These are phyloP conservation scores for Malthinus seriepunctatus DNA, from an alignment of 2,888 invertebrate species.

Conservation along the genomic window DNA sequence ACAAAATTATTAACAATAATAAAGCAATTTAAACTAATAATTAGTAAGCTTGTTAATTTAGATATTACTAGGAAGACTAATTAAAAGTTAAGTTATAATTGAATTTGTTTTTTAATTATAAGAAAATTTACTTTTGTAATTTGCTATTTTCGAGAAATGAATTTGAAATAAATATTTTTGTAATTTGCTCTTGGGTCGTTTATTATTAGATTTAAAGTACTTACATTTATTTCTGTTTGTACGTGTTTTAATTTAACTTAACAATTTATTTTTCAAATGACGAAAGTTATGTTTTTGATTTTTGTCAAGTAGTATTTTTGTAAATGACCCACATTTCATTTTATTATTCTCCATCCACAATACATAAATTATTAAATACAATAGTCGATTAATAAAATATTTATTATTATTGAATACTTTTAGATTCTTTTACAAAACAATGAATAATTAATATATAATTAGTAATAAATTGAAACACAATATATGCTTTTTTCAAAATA, in stretches of 20 bases:
- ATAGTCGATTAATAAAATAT: conserved; percentile 19
- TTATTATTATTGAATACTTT: conserved; percentile 23
- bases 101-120: conserved; percentile 22
- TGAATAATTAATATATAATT: conserved; percentile 29
- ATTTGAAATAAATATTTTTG: conserved; percentile 15
- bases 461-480: conserved; percentile 15
- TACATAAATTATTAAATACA: conserved; percentile 18
- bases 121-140: conserved; percentile 23
- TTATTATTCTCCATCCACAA: conserved; percentile 10
- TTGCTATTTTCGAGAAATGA: conserved; percentile 17
- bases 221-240: no score
- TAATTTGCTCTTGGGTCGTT: conserved; percentile 3
- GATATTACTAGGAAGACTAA: conserved; percentile 24
- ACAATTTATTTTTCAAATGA: conserved; percentile 1
- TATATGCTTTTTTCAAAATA: conserved; percentile 2
- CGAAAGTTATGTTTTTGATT: neutral
- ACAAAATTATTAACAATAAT: conserved; percentile 16
- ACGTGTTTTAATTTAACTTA: neutral
- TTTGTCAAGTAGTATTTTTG: conserved; percentile 4
- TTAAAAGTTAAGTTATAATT: conserved; percentile 24
- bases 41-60: conserved; percentile 20
- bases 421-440: conserved; percentile 21
- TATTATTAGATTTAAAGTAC: neutral
- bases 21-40: conserved; percentile 13
- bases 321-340: conserved; percentile 9